Conservation (phyloP, 2,888 invertebrate species). For the Apocheima hispidaria region DNA sequence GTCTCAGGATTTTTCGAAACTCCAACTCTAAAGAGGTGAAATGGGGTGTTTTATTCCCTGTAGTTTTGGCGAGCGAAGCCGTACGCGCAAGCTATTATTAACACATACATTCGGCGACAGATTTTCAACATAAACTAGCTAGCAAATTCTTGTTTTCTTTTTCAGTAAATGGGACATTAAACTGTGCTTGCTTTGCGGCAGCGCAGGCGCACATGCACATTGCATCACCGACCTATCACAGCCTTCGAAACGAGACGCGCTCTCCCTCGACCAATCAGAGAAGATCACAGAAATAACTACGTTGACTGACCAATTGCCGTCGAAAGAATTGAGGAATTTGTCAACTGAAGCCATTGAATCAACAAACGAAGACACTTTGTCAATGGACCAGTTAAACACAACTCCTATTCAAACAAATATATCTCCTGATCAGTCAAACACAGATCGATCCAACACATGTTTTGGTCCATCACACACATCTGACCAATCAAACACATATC, state of each 20-base stretch:
- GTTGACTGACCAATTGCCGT: slow-evolving; percentile 3
- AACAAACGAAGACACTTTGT: not conserved
- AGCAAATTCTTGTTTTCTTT: no score
- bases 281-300: not conserved
- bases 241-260: slow-evolving; percentile 16
- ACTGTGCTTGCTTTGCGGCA: slow-evolving; percentile 73
- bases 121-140: no score
- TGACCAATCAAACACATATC: not conserved
- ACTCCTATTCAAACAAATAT: not conserved
- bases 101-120: no score
- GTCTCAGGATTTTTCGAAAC: no score
- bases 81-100: no score
- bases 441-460: not conserved
- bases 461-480: not conserved
- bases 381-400: not conserved
- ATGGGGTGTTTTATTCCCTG: no score
- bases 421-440: not conserved
- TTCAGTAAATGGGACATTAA: slow-evolving; percentile 68
- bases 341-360: not conserved
- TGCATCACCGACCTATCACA: slow-evolving; percentile 46
- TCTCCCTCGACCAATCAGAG: slow-evolving; percentile 1
- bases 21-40: no score
- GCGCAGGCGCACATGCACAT: slow-evolving; percentile 58
- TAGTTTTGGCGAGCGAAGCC: no score
- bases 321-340: not conserved